Conservation (phyloP, 2,888 invertebrate genomes). For the Prosopocoilus inquinatus region DNA sequence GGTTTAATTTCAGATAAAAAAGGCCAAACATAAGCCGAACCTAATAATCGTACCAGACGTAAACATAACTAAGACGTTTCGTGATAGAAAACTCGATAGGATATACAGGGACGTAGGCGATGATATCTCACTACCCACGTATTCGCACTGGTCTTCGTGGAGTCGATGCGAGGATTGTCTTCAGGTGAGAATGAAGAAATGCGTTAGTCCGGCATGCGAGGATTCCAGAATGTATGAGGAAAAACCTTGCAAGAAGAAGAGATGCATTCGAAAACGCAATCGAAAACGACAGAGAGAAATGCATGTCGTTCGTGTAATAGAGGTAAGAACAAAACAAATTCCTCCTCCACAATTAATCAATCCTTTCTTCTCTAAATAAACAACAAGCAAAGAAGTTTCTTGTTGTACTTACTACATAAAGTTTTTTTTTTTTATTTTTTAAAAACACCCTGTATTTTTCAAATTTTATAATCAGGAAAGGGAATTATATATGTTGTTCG, state of each 20-base stretch:
- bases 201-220: constrained; percentile 47
- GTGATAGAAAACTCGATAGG: not conserved
- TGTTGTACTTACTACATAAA: too few relatives aligned
- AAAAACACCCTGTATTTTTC: too few relatives aligned
- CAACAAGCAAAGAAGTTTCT: too few relatives aligned
- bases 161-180: constrained; percentile 50
- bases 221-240: constrained; percentile 46
- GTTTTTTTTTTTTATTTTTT: too few relatives aligned
- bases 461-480: too few relatives aligned
- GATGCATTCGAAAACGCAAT: constrained; percentile 48
- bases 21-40: not conserved
- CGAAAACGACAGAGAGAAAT: constrained; percentile 40
- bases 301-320: constrained; percentile 34
- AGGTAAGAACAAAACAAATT: constrained; percentile 17
- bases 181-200: constrained; percentile 76
- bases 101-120: not conserved
- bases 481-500: too few relatives aligned
- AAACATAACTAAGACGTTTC: not conserved
- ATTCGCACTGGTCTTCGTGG: constrained; percentile 43
- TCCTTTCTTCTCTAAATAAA: too few relatives aligned
- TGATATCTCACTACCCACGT: constrained; percentile 9
- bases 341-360: too few relatives aligned
- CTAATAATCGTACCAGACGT: not conserved
- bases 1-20: too few relatives aligned
- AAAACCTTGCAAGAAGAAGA: constrained; percentile 44